phyloP scores from a whole-genome alignment of 2,888 invertebrate genomes.

The Rhorus exstirpatorius region DNA sequence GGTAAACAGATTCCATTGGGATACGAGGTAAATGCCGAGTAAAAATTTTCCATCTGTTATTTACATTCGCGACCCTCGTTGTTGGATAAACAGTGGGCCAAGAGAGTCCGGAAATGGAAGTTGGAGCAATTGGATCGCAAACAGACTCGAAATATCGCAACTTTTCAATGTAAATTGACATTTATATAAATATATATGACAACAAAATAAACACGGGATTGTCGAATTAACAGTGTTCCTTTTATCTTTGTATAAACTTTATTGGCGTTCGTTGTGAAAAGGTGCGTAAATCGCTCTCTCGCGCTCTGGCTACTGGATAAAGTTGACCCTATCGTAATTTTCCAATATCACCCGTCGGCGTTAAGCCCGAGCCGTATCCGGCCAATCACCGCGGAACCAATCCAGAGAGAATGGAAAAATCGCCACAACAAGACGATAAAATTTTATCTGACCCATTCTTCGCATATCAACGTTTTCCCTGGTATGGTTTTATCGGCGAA shows the following conservation, averaged over 20 bases:
- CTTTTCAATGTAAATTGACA: neutral
- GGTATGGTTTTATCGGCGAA: neutral
- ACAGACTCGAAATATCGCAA: slow-evolving; percentile 14
- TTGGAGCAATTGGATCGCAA: slow-evolving; percentile 8
- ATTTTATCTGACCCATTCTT: slow-evolving; percentile 26
- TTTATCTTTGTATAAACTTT: neutral
- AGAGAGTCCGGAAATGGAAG: slow-evolving; percentile 1
- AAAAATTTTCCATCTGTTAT: slow-evolving; percentile 4
- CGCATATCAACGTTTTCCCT: slow-evolving; percentile 1
- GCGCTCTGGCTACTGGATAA: neutral
- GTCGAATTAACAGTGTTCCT: neutral
- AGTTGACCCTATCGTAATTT: slow-evolving; percentile 2
- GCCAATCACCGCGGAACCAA: slow-evolving; percentile 30
- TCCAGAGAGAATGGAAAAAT: slow-evolving; percentile 7
- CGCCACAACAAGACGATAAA: slow-evolving; percentile 36
- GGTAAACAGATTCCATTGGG: neutral
- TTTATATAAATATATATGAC: too few species aligned
- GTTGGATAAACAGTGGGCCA: slow-evolving; percentile 16
- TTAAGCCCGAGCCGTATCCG: slow-evolving; percentile 4
- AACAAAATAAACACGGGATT: neutral
- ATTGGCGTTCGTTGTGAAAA: neutral
- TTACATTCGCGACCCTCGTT: slow-evolving; percentile 7
- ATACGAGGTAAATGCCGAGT: neutral
- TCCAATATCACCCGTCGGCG: slow-evolving; percentile 15
- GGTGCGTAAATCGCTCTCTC: neutral